Evolutionary conservation across 2,113 vertebrate genomes (phyloP), one percentile per base, ranked within the genome.

Genomic region (Saiga tatarica): DNA sequence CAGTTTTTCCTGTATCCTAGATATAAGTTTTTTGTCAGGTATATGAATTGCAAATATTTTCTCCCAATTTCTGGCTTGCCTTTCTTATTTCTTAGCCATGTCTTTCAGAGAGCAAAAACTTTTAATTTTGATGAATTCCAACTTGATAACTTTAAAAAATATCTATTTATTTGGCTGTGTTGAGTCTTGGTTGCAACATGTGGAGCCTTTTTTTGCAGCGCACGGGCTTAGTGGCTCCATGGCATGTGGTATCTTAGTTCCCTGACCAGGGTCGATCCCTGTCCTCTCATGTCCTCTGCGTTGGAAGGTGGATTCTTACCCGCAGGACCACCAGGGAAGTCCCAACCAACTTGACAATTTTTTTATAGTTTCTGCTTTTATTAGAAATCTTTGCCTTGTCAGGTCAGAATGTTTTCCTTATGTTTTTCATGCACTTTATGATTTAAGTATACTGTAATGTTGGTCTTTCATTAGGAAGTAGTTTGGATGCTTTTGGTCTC

Each of bases 381-480:
- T 92, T 86, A 74, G 57, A 94, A 94, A 96, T 88, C 15, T 81
- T 95, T 55, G 33, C 59, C 87, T 87, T 90, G 5, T 86, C 55
- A 92, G 7, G 25, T 86, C 67, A 89, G 30, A 79, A 87, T 53
- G 39, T 45, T 89, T 85, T 91, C 59, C 59, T 82, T 45, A 12
- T 82, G 30, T 79, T 89, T 84, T 85, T 52, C 23, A 12, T 78
- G 21, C 33, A 30, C 12, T 74, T 87, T 92, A 59, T 94, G 60
- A 71, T 71, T 83, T 42, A 39, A 84, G 7, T 86, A 19, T 85
- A 47, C 85, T 85, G 21, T 92, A 62, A 87, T 42, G 55, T 19
- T 87, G 42, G 86, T 62, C 47, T 87, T 97, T 17, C 64, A 12
- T 82, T 93, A 52, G 36, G 25, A 93, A 33, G 33, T 45, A 74